Evolutionary conservation across 2,888 invertebrate genomes (phyloP).

Genomic region (Hymenopus coronatus): DNA sequence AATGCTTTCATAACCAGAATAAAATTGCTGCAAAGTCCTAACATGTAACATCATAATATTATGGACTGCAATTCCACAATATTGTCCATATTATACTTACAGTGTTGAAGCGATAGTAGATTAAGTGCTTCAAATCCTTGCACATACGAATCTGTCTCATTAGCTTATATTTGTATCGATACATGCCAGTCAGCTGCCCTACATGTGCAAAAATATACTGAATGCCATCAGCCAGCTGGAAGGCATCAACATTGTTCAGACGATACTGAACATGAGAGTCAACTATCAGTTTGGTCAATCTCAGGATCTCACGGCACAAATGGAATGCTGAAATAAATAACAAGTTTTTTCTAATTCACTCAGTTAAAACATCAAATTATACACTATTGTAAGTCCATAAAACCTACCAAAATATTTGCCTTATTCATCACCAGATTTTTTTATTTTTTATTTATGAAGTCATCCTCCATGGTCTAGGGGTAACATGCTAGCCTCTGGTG

Average conservation of each 20-base stretch:
- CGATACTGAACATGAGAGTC: slow-evolving; percentile 99
- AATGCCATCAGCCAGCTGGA: slow-evolving; percentile 95
- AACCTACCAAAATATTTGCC: neutral
- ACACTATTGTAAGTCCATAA: neutral
- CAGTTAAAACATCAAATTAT: neutral
- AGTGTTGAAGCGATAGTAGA: slow-evolving; percentile 98
- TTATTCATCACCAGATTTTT: neutral
- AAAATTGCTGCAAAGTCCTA: too few relatives aligned
- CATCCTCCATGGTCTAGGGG: too few relatives aligned
- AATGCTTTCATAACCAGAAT: too few relatives aligned
- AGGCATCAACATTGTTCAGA: slow-evolving; percentile 98
- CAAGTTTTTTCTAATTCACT: neutral
- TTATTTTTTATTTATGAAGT: too few relatives aligned
- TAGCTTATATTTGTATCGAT: slow-evolving; percentile 96
- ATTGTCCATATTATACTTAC: slow-evolving; percentile 54
- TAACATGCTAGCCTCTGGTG: too few relatives aligned
- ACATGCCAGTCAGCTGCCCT: slow-evolving; percentile 99
- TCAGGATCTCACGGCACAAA: slow-evolving; percentile 95
- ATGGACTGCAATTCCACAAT: too few relatives aligned
- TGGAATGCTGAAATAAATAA: slow-evolving; percentile 77
- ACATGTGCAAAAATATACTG: slow-evolving; percentile 99
- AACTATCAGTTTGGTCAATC: slow-evolving; percentile 97
- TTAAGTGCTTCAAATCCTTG: slow-evolving; percentile 98
- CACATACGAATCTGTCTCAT: slow-evolving; percentile 99
- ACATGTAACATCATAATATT: too few relatives aligned